phyloP scores from a whole-genome alignment of 2,113 vertebrate genomes.

The Indicator indicator region DNA sequence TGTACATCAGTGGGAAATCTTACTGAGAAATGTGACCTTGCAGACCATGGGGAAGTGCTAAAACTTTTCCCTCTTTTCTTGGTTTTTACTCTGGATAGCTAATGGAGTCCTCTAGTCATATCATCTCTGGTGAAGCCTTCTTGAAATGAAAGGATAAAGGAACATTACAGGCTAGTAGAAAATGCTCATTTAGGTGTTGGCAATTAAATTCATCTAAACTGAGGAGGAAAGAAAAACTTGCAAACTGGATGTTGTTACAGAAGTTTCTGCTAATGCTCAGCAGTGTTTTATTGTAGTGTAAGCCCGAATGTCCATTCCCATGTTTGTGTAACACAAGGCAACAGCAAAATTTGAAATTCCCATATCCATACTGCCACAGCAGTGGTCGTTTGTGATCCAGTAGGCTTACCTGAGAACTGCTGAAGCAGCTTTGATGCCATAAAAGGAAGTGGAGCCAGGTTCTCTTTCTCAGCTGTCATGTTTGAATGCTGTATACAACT shows the following conservation, averaged over 20 bases:
- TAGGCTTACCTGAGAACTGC: not conserved
- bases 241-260: not conserved
- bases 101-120: not conserved
- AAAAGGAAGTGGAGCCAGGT: not conserved
- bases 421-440: not conserved
- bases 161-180: not conserved
- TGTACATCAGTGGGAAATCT: not conserved
- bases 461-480: fast-evolving
- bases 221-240: not conserved
- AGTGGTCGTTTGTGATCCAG: not conserved
- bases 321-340: not conserved
- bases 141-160: not conserved
- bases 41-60: not conserved
- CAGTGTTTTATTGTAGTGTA: fast-evolving
- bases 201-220: not conserved
- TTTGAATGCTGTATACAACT: fast-evolving
- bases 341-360: not conserved
- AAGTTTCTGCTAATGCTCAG: not conserved
- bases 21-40: not conserved
- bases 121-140: fast-evolving
- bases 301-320: not conserved
- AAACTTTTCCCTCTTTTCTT: not conserved
- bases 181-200: not conserved
- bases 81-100: not conserved
- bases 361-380: not conserved